Evolutionary conservation across 2,888 invertebrate genomes (phyloP), one percentile per base, ranked within the genome.

Genomic region (Cephus rjabovi): DNA sequence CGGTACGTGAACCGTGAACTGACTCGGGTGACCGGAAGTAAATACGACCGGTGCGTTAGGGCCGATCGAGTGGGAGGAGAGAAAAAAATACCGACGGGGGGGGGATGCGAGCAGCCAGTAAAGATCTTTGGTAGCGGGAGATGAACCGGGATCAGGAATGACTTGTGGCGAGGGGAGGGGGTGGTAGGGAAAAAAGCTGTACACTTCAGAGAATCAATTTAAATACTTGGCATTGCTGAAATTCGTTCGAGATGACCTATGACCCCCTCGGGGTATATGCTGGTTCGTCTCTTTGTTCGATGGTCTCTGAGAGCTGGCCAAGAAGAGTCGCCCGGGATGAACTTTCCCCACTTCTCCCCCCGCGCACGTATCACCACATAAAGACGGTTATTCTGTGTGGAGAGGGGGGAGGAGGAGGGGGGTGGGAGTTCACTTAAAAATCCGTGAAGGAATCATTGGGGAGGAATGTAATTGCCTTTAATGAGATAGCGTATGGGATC

Each of bases 151-250:
- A 23, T 23, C 40, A 56, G 74, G 15, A 69, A 77, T 12, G 31
- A 77, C 34, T 69, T 35, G 12, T 35, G 35, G 12, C 3, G 12
- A 35, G 3, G 30, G 75, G 75, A 75, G 76, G 79, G 80, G 82
- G 80, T 3, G 12, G 3, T 35, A 75, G 77, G 12, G 77, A 75
- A 81, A 81, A 81, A 81, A 81, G 80, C 84, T 83, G 40, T 15
- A 15, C 15, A 86, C 86, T 85, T 86, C 86, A 86, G 83, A 77
- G 84, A 84, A 85, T 87, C 88, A 86, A 87, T 89, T 89, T 87
- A 87, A 89, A 89, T 89, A 87, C 85, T 81, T 84, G 84, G 84
- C 87, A 87, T 89, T 84, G 88, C 82, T 89, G 87, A 87, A 89
- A 89, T 89, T 88, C 86, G 87, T 89, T 83, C 83, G 85, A 83